A percentile compares a stretch with the other conserved stretches of the same genome.
Evolutionary conservation across 2,888 invertebrate species (phyloP).

Genomic region (Morpho helenor): DNA sequence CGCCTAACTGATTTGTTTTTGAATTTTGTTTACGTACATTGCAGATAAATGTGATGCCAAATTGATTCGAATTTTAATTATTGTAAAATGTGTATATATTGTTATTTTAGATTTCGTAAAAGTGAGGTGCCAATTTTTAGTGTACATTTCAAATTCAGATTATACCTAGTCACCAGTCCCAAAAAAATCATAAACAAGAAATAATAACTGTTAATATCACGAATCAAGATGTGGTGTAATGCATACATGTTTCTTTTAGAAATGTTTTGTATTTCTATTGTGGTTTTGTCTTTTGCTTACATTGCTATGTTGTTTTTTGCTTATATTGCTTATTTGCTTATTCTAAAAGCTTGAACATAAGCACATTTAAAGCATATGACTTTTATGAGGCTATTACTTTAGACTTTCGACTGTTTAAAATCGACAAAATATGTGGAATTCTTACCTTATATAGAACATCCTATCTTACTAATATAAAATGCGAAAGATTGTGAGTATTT

Average conservation of each 20-base stretch:
- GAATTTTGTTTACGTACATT: constrained; percentile 1
- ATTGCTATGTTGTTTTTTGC: neutral
- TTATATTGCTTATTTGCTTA: neutral
- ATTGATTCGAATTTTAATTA: too few relatives aligned
- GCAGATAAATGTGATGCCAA: neutral
- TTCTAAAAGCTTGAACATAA: neutral
- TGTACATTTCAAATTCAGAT: neutral
- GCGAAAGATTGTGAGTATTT: too few relatives aligned
- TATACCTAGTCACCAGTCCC: constrained; percentile 18
- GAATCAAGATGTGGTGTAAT: constrained; percentile 45
- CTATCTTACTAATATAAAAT: too few relatives aligned
- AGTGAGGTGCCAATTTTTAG: constrained; percentile 24
- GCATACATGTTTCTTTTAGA: neutral
- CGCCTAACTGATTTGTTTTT: too few relatives aligned
- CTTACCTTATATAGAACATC: too few relatives aligned
- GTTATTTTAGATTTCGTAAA: neutral
- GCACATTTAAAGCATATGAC: neutral
- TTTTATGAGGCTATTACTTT: neutral
- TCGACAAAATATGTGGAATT: too few relatives aligned
- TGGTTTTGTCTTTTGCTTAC: neutral
- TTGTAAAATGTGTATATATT: too few relatives aligned
- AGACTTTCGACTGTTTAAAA: too few relatives aligned
- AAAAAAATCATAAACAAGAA: constrained; percentile 7
- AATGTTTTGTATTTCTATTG: neutral
- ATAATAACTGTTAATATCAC: constrained; percentile 7